Evolutionary conservation across 2,888 invertebrate genomes (phyloP), one percentile per base, ranked within the genome.

Genomic region (Drosophila acutilabella): DNA sequence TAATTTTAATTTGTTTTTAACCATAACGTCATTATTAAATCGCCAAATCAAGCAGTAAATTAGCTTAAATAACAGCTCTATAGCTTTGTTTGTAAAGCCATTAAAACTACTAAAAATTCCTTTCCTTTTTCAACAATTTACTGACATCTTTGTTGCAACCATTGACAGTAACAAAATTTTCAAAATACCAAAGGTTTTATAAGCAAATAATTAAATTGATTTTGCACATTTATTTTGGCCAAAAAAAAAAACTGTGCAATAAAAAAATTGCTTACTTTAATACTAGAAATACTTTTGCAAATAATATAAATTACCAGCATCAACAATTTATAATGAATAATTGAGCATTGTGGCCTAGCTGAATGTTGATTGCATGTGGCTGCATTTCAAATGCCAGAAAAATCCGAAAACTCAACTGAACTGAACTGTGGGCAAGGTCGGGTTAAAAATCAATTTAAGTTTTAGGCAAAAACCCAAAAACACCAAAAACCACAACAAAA

Each of bases 391-490:
- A 74, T 54, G 56, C 48, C 42, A 64, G 60, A 61, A 64, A 64
- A 59, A 48, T 33, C 50, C 10, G 41, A 60, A 44, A 53, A 30
- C 44, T 33, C 5, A 52, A 50, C 23, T 52, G 45, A 64, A 54
- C 41, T 57, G 30, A 53, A 42, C 42, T 75, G 67, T 68, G 61
- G 65, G 50, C 69, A 70, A 71, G 71, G 67, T 70, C 68, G 81
- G 78, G 78, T 72, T 82, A 71, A 80, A 81, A 82, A 83, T 76
- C 86, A 85, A 83, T 83, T 83, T 69, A 78, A 74, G 78, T 78
- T 80, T 78, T 69, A 18, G 71, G 71, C 69, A 41, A 50, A 77
- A 76, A 64, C 61, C 51, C 41, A 68, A 73, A 76, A 54, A 61
- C 58, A 56, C 36, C 11, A 36, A 59, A 82, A 83, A 61, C 79